Conservation (phyloP, 2,797 vertebrate species). For the Loris lydekkerianus region DNA sequence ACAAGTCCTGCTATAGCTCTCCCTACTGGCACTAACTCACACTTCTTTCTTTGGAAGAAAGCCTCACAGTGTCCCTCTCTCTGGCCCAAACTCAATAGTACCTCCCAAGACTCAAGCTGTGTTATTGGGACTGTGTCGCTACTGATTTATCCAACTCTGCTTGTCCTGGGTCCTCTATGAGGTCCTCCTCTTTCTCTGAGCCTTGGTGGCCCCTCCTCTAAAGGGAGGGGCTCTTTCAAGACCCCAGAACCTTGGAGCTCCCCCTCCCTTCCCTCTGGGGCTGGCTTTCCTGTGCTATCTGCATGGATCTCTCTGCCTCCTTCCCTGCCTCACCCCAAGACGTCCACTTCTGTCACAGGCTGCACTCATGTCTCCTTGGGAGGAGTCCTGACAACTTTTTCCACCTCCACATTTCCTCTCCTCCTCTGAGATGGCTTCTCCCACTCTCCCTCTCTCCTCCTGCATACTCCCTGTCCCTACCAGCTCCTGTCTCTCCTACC, state of each 20-base stretch:
- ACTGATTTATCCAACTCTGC: background rate
- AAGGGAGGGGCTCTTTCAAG: background rate
- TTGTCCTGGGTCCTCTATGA: background rate
- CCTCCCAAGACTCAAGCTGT: background rate
- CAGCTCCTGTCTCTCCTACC: constrained; percentile 37
- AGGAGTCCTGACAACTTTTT: background rate
- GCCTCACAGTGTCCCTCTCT: background rate
- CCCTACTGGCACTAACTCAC: background rate
- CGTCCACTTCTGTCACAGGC: background rate
- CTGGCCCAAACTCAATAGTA: background rate
- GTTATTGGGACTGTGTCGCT: background rate
- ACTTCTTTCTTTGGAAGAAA: background rate
- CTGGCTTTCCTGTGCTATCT: background rate
- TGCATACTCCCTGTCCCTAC: background rate
- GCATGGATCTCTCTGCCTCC: background rate
- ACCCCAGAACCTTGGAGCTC: background rate
- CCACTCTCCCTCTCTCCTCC: constrained; percentile 9
- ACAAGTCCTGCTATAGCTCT: background rate
- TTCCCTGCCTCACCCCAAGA: background rate
- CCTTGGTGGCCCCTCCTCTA: background rate
- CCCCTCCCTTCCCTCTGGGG: background rate
- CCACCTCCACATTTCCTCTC: constrained; percentile 34
- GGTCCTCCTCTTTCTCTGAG: background rate
- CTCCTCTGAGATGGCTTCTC: constrained; percentile 1
- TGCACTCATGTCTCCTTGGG: background rate